Conservation (phyloP, 2,113 vertebrate species). For the Glaucidium brasilianum region DNA sequence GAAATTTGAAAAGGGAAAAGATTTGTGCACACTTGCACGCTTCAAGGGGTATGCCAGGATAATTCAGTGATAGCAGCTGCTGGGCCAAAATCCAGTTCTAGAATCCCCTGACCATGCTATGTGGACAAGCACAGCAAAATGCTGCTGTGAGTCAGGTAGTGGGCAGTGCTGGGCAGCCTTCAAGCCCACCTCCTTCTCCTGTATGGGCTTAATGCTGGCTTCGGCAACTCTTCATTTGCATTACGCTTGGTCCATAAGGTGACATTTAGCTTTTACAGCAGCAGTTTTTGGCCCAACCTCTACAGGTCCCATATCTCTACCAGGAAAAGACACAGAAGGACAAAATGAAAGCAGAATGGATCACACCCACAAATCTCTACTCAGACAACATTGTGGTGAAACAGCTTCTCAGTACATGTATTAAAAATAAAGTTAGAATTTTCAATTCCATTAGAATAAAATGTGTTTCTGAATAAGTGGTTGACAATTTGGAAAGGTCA, state of each 20-base stretch:
- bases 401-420: background rate
- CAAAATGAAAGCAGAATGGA: background rate
- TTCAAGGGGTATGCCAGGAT: background rate
- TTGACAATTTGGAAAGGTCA: background rate
- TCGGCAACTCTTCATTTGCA: background rate
- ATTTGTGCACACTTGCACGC: background rate
- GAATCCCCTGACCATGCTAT: background rate
- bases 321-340: background rate
- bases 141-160: background rate
- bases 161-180: accelerated
- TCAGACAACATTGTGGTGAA: background rate
- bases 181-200: background rate
- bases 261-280: background rate
- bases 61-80: background rate
- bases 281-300: background rate
- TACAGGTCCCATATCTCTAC: background rate
- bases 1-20: background rate
- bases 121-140: background rate
- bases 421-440: accelerated
- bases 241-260: background rate
- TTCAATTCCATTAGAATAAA: background rate
- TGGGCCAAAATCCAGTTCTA: background rate
- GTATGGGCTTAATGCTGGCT: background rate
- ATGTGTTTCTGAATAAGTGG: background rate
- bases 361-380: background rate